A percentile compares a stretch with the other conserved stretches of the same genome.
Conservation (phyloP, 2,888 invertebrate genomes). For the Drosophila silvestris region DNA sequence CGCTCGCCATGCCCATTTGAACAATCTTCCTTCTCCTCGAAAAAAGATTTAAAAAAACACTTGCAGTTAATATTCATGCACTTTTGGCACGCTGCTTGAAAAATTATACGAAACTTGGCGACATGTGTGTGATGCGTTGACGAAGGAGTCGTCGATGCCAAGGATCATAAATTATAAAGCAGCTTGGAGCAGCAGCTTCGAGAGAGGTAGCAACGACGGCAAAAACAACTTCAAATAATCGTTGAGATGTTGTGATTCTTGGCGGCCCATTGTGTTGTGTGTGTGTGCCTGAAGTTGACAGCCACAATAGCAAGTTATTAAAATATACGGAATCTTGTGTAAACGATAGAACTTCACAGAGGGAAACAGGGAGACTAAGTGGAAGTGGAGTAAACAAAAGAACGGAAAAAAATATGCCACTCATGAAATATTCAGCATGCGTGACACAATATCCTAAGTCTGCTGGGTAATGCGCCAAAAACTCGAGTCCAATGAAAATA, state of each 20-base stretch:
- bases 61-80: slow-evolving; percentile 80
- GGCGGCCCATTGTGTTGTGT: slow-evolving; percentile 31
- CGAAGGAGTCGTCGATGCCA: slow-evolving; percentile 68
- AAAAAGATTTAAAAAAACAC: slow-evolving; percentile 28
- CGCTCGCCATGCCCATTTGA: not conserved
- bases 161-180: slow-evolving; percentile 77
- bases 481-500: slow-evolving; percentile 60
- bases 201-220: not conserved
- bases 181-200: slow-evolving; percentile 57
- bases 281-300: slow-evolving; percentile 59
- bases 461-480: slow-evolving; percentile 56
- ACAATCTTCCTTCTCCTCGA: not conserved
- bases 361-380: not conserved
- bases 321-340: slow-evolving; percentile 59
- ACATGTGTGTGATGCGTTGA: slow-evolving; percentile 56
- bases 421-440: slow-evolving; percentile 73
- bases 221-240: slow-evolving; percentile 40
- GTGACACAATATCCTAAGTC: slow-evolving; percentile 50
- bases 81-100: slow-evolving; percentile 66
- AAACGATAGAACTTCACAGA: slow-evolving; percentile 27
- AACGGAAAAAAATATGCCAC: slow-evolving; percentile 49
- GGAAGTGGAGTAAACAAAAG: slow-evolving; percentile 8
- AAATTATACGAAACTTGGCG: slow-evolving; percentile 69
- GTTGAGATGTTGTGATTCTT: slow-evolving; percentile 58
- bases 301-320: slow-evolving; percentile 73